phyloP scores from a whole-genome alignment of 2,888 invertebrate species.

The Netelia melanura region DNA sequence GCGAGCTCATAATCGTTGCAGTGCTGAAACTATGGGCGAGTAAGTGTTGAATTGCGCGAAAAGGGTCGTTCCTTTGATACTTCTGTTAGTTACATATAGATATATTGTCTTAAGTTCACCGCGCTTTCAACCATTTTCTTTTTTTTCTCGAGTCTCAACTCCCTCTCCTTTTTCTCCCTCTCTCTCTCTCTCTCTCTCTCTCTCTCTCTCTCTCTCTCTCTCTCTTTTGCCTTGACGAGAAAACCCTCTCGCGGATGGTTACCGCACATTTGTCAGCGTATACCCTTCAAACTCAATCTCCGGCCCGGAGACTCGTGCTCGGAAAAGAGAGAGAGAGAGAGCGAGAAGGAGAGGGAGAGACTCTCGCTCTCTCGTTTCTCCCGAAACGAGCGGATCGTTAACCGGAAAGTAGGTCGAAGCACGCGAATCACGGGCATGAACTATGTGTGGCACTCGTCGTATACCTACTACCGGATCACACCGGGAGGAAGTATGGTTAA shows the following conservation, averaged over 20 bases:
- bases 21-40: neutral
- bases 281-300: constrained; percentile 64
- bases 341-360: neutral
- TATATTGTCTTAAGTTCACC: neutral
- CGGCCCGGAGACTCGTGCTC: constrained; percentile 4
- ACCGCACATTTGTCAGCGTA: constrained; percentile 60
- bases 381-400: constrained; percentile 59
- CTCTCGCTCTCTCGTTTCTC: constrained; percentile 18
- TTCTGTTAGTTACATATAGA: neutral
- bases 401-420: constrained; percentile 62
- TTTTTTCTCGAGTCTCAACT: constrained; percentile 8
- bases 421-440: constrained; percentile 29
- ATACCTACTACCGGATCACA: neutral
- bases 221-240: constrained; percentile 9
- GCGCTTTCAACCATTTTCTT: neutral
- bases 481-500: constrained; percentile 55
- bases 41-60: constrained; percentile 1
- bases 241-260: constrained; percentile 15
- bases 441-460: constrained; percentile 15
- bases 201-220: neutral
- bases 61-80: constrained; percentile 4
- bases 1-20: constrained; percentile 15
- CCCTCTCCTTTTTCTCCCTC: too few relatives aligned
- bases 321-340: too few relatives aligned
- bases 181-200: too few relatives aligned